Base-by-base conservation (phyloP, 2,888 invertebrate genomes). In the Ophraella communa region DNA sequence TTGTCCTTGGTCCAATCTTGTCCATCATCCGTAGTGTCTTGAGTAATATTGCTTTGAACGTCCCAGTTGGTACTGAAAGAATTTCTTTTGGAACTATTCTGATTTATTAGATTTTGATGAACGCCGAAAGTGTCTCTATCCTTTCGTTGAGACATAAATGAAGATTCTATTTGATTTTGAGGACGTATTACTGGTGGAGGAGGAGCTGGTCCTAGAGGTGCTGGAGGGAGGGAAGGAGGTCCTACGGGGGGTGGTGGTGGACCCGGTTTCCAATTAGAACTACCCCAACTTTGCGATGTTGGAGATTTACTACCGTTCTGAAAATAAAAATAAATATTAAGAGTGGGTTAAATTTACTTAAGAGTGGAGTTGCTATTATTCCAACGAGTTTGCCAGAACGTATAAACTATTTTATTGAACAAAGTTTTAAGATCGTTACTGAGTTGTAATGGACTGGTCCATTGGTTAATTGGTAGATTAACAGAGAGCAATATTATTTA, bases 71-170 rank as follows among this genome's bases (percentile, higher is more conserved):
- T 81, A 70, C 81, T 82, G 71, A 83, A 83, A 1, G 82, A 82
- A 67, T 82, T 82, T 35, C 82, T 64, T 62, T 83, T 82, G 0
- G 81, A 81, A 63, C 76, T 81, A 55, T 76, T 79, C 56, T 78
- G 77, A 3, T 74, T 70, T 0, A 75, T 75, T 3, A 77, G 83
- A 74, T 89, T 89, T 74, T 90, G 90, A 62, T 90, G 88, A 0
- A 90, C 91, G 0, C 91, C 90, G 69, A 90, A 90, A 0, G 91
- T 91, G 72, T 90, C 91, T 23, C 90, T 82, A 72, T 91, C 90
- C 71, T 91, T 88, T 1, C 91, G 84, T 52, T 88, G 84, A 66
- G 90, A 89, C 71, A 91, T 89, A 73, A 90, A 91, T 0, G 87
- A 85, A 1, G 65, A 68, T 24, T 89, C 87, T 3, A 89, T 89